Evolutionary conservation across 2,888 invertebrate genomes (phyloP), one percentile per base, ranked within the genome.

Genomic region (Cordilura impudica): DNA sequence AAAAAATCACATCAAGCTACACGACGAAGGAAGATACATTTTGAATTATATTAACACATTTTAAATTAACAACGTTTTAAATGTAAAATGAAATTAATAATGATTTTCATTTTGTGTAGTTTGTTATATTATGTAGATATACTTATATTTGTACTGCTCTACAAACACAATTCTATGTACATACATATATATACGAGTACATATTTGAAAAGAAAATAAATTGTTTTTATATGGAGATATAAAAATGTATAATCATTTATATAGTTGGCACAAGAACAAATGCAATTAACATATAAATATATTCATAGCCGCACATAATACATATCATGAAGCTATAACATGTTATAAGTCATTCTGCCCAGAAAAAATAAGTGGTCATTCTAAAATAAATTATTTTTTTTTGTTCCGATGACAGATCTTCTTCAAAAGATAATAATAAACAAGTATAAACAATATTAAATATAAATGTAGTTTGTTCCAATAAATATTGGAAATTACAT

Each of bases 41-140:
- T 47, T 49, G 19, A 29, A 14, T 49, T 56, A n/a, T n/a, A 14
- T 51, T 18, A 66, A 51, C 21, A 43, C 43, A 43, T 43, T 66
- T 53, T 49, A 1, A 4, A 26, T n/a, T n/a, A 43, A 23, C 16
- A 53, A 14, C 45, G 47, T 67, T 56, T 54, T 67, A 29, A 54
- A 67, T 67, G 45, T 47, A 67, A 67, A 47, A 54, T 45, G 26
- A 67, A 56, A 56, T 67, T 54, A 54, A 67, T 54, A 54, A 67
- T 31, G 4, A 54, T 67, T 67, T 19, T 67, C 19, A 54, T 23
- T 14, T n/a, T n/a, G 53, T 31, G 5, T 19, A 16, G 8, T 31
- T 31, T 10, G 31, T 3, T 31, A 53, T 21, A 49, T n/a, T n/a
- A n/a, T n/a, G n/a, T n/a, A n/a, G n/a, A n/a, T n/a, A n/a, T n/a